phyloP scores from a whole-genome alignment of 2,113 vertebrate genomes.

The Neomonachus schauinslandi region DNA sequence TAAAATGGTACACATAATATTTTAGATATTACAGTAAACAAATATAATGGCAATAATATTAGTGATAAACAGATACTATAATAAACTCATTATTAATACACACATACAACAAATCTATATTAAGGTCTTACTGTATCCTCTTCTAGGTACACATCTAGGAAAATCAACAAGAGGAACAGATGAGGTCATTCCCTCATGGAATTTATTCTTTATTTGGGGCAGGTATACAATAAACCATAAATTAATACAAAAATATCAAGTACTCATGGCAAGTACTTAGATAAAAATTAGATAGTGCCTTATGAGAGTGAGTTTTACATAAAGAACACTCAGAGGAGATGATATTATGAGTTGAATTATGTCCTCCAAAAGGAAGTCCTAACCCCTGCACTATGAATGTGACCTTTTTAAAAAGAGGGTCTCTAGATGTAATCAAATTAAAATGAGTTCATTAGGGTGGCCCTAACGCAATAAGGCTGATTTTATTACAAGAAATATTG shows the following conservation, averaged over 20 bases:
- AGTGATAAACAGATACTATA: not conserved
- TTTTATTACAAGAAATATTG: not conserved
- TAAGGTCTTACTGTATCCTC: not conserved
- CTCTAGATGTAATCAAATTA: not conserved
- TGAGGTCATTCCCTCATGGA: not conserved
- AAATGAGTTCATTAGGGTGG: not conserved
- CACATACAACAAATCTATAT: not conserved
- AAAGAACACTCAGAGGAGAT: not conserved
- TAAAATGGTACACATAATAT: not conserved
- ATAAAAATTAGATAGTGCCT: not conserved
- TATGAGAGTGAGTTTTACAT: not conserved
- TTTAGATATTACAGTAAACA: not conserved
- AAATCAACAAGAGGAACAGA: not conserved
- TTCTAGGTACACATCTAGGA: not conserved
- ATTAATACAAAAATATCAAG: not conserved
- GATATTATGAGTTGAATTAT: not conserved
- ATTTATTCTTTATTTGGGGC: not conserved
- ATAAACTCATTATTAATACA: not conserved
- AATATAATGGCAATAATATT: not conserved
- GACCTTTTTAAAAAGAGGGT: not conserved
- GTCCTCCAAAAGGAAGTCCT: not conserved
- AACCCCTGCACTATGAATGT: not conserved
- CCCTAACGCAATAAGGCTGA: not conserved
- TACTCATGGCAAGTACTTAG: not conserved
- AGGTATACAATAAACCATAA: not conserved